phyloP scores from a whole-genome alignment of 2,797 vertebrate species.

The Presbytis comata region DNA sequence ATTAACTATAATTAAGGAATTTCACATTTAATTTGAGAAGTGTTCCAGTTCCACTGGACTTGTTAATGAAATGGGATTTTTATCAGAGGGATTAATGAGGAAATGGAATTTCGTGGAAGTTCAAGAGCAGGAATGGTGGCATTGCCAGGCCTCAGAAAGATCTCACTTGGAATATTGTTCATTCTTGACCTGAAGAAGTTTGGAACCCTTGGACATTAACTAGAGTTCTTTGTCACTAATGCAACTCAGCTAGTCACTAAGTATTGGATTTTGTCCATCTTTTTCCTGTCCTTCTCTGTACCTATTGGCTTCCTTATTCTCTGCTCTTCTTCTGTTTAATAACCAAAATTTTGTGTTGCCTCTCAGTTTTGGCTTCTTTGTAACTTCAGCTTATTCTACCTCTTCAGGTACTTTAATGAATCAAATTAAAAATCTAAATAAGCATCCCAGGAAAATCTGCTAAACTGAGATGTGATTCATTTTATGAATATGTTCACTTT shows the following conservation, averaged over 20 bases:
- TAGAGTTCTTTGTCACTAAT: neutral
- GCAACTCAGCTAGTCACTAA: neutral
- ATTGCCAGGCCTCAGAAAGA: neutral
- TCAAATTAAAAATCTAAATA: neutral
- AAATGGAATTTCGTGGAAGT: neutral
- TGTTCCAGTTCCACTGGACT: neutral
- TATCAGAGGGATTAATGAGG: neutral
- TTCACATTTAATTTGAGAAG: neutral
- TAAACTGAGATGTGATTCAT: neutral
- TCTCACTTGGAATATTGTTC: neutral
- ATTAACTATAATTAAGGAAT: neutral
- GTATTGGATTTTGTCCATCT: neutral
- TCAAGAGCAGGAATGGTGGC: neutral
- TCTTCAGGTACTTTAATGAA: neutral
- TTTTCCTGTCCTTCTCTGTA: neutral
- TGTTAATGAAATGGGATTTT: neutral
- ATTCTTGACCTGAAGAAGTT: neutral
- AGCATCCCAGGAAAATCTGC: neutral
- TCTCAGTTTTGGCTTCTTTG: neutral
- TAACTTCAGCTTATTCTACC: neutral
- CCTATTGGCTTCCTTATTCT: neutral
- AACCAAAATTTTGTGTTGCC: neutral
- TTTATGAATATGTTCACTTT: neutral
- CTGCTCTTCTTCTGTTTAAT: neutral
- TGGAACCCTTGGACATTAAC: neutral